phyloP scores from a whole-genome alignment of 1,140 invertebrate species.

The Propsilocerus akamusi region DNA sequence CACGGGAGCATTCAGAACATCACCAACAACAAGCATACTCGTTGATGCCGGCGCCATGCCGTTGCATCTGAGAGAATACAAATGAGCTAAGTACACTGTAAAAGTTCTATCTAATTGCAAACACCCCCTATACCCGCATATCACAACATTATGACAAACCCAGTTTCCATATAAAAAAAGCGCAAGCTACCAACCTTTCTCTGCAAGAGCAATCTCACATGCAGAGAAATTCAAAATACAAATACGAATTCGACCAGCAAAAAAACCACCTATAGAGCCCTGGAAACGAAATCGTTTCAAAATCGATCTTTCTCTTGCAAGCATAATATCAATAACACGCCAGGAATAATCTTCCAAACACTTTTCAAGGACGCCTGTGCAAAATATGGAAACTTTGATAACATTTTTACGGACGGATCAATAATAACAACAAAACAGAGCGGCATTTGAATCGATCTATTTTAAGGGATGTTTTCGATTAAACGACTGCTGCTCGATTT shows the following conservation, averaged over 20 bases:
- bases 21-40: conserved; percentile 5
- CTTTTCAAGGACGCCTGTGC: neutral
- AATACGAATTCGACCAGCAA: neutral
- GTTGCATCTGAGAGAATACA: neutral
- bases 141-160: neutral
- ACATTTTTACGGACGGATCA: neutral
- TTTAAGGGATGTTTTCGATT: neutral
- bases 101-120: neutral
- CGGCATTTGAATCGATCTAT: neutral
- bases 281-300: neutral
- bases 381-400: neutral
- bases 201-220: neutral
- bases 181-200: neutral
- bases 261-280: neutral
- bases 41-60: conserved; percentile 6
- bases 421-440: neutral
- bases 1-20: conserved; percentile 6
- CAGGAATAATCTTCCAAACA: neutral
- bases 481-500: neutral
- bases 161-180: neutral
- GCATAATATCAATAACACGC: neutral
- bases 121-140: neutral
- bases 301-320: neutral
- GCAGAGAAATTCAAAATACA: neutral
- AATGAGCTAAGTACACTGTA: neutral